Conservation (phyloP, 2,797 vertebrate species). For the Amphiprion clarkii region DNA sequence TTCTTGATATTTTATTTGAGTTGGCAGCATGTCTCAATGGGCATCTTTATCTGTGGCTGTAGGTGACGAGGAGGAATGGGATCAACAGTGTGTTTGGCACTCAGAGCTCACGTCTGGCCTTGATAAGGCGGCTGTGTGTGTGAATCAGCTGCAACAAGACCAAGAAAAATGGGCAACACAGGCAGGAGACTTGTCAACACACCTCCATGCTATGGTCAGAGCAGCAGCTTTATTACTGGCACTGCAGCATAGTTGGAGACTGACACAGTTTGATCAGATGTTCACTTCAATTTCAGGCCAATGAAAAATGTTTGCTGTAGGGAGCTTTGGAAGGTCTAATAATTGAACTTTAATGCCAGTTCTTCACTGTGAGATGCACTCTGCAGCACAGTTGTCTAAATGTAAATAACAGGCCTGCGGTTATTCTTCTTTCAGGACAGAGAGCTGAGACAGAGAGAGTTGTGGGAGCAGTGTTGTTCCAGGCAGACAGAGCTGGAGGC, state of each 20-base stretch:
- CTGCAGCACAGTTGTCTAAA: conserved; percentile 9
- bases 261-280: background rate
- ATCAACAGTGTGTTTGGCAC: conserved; percentile 83
- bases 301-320: conserved; percentile 1
- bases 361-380: background rate
- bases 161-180: conserved; percentile 73
- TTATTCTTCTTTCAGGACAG: conserved; percentile 60
- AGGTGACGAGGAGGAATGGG: conserved; percentile 89
- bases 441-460: conserved; percentile 76
- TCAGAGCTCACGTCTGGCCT: conserved; percentile 80
- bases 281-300: background rate
- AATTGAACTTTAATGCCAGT: background rate
- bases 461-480: conserved; percentile 80
- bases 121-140: conserved; percentile 82
- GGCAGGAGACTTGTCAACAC: conserved; percentile 54
- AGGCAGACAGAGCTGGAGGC: conserved; percentile 82
- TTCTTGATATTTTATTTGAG: conserved; percentile 12
- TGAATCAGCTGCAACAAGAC: conserved; percentile 82
- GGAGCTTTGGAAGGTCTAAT: background rate
- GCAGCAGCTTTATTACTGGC: conserved; percentile 7
- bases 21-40: conserved; percentile 36
- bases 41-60: conserved; percentile 36
- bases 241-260: background rate
- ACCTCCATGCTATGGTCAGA: conserved; percentile 55
- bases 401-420: conserved; percentile 23